phyloP scores from a whole-genome alignment of 2,797 vertebrate genomes.

The Halcyon leucocephala region DNA sequence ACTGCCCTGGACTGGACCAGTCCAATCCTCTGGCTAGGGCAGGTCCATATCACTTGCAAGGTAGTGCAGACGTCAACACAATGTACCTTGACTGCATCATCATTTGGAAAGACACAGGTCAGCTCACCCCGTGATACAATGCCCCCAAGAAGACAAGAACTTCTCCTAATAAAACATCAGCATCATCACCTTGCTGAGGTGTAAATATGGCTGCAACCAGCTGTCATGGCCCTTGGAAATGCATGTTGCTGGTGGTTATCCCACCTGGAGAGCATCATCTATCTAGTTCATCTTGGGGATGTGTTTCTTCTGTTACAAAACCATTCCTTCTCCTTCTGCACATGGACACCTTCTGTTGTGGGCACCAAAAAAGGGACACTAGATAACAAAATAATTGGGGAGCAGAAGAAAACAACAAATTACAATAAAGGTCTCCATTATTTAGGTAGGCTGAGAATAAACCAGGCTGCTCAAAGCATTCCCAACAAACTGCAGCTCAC shows the following conservation, averaged over 20 bases:
- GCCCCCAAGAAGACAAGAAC: neutral
- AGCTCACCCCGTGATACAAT: neutral
- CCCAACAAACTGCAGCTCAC: neutral
- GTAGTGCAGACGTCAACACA: neutral
- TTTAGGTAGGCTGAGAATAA: neutral
- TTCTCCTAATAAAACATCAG: neutral
- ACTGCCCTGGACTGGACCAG: neutral
- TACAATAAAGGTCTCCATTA: neutral
- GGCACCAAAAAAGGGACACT: neutral
- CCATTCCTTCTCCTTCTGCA: neutral
- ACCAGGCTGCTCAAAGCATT: neutral
- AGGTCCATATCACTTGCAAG: neutral
- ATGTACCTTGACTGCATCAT: fast-evolving
- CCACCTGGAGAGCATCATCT: neutral
- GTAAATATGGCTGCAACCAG: neutral
- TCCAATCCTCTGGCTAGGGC: neutral
- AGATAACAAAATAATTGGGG: neutral
- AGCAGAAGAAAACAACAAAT: neutral
- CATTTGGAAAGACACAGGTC: neutral
- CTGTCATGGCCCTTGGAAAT: neutral
- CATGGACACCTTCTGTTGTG: neutral
- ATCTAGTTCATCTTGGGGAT: neutral
- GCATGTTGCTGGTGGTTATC: fast-evolving
- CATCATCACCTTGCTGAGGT: neutral
- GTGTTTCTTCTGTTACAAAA: neutral